Conservation (phyloP, 2,113 vertebrate genomes). For the Percina caprodes region DNA sequence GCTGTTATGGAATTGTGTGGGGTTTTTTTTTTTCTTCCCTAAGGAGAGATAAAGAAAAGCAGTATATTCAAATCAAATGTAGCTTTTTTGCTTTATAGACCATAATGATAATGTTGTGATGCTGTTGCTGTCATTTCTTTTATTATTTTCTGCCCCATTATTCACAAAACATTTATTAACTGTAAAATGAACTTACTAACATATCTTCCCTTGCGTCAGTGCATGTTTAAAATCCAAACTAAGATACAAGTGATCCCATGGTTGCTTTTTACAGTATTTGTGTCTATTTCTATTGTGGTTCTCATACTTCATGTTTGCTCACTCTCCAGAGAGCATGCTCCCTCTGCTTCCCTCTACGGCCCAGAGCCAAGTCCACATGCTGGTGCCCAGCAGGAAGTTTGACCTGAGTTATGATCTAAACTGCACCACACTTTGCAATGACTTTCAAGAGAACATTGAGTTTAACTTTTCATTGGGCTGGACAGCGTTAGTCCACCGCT, state of each 20-base stretch:
- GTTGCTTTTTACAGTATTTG: not conserved
- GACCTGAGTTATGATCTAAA: constrained; percentile 98
- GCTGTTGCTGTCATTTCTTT: not conserved
- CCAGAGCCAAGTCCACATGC: constrained; percentile 88
- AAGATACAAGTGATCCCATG: not conserved
- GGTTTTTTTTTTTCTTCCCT: not conserved
- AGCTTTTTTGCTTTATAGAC: not conserved
- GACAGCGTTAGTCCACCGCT: constrained; percentile 92
- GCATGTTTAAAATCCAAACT: not conserved
- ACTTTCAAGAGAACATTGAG: constrained; percentile 97
- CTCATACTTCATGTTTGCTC: not conserved
- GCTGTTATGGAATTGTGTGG: constrained; percentile 22
- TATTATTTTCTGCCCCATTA: not conserved
- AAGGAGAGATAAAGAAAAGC: not conserved
- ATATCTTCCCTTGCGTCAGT: not conserved
- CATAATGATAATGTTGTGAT: not conserved
- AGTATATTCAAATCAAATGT: not conserved
- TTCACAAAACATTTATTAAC: not conserved
- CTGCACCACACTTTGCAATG: constrained; percentile 91
- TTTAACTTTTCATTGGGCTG: constrained; percentile 96
- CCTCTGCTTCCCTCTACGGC: constrained; percentile 89
- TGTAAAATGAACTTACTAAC: not conserved
- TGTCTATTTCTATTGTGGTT: not conserved
- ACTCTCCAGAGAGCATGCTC: constrained; percentile 89
- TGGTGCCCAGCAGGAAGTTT: constrained; percentile 92